These are phyloP conservation scores for Pseudopipra pipra DNA, from an alignment of 2,113 vertebrate species.

Conservation along the genomic window DNA sequence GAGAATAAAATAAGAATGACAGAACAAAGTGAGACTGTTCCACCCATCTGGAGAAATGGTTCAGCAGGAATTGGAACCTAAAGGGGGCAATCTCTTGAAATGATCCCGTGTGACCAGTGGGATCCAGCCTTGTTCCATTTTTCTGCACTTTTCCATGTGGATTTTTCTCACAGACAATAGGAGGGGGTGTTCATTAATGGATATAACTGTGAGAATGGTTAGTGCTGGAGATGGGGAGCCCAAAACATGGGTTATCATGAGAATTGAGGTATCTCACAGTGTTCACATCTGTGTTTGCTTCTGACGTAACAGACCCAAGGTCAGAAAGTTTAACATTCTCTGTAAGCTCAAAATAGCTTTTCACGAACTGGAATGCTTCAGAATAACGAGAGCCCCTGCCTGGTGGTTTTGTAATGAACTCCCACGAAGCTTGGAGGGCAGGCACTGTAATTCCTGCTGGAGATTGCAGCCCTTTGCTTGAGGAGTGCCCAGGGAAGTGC, in stretches of 20 bases:
- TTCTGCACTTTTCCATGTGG: too few species aligned
- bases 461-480: not conserved
- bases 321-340: not conserved
- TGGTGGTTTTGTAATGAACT: not conserved
- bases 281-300: not conserved
- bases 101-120: not conserved
- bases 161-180: not conserved
- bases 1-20: not conserved
- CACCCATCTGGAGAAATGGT: constrained; percentile 10
- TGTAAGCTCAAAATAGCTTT: not conserved
- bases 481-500: not conserved
- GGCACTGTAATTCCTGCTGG: not conserved
- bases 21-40: not conserved
- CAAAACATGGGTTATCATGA: not conserved
- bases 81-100: not conserved
- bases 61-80: not conserved
- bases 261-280: not conserved
- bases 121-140: not conserved
- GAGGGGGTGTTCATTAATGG: not conserved
- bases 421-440: not conserved
- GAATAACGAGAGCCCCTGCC: not conserved
- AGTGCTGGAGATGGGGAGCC: not conserved
- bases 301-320: not conserved
- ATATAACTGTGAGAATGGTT: not conserved
- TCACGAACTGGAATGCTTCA: not conserved